These are phyloP conservation scores for Hipparchia semele DNA, from an alignment of 2,888 invertebrate genomes.

Conservation along the genomic window DNA sequence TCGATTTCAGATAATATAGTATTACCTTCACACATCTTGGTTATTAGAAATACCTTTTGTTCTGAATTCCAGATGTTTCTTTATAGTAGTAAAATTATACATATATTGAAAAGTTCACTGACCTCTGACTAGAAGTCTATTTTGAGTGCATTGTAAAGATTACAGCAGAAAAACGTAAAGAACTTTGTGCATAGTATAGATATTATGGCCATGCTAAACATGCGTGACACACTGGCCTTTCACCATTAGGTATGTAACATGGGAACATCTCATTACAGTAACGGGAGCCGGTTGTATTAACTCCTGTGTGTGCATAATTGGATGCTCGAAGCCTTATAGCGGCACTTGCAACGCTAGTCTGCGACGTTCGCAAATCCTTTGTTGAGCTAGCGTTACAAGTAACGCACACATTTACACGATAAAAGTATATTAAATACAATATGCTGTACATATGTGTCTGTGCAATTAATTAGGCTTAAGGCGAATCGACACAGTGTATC, in stretches of 20 bases:
- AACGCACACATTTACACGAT: constrained; percentile 4
- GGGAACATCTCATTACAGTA: constrained; percentile 43
- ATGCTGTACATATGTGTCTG: neutral
- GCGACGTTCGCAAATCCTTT: constrained; percentile 38
- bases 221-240: constrained; percentile 36
- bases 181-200: neutral
- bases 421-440: neutral
- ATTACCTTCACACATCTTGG: too few relatives aligned
- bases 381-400: constrained; percentile 20
- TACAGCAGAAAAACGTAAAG: too few relatives aligned
- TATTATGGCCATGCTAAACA: constrained; percentile 26
- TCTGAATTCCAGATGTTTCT: neutral
- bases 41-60: too few relatives aligned
- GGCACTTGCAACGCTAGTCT: constrained; percentile 29
- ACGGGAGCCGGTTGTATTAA: constrained; percentile 46
- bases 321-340: constrained; percentile 51
- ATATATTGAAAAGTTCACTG: neutral
- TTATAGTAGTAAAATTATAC: neutral
- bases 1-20: constrained; percentile 23
- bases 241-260: constrained; percentile 22
- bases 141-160: too few relatives aligned
- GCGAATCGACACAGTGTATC: constrained; percentile 1
- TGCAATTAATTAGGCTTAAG: neutral
- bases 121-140: neutral
- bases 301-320: constrained; percentile 52